Percentiles rank a stretch among this genome's conserved stretches.
These are phyloP conservation scores for Rhynchopsitta pachyrhyncha DNA, from an alignment of 2,113 vertebrate species.

Conservation along the genomic window DNA sequence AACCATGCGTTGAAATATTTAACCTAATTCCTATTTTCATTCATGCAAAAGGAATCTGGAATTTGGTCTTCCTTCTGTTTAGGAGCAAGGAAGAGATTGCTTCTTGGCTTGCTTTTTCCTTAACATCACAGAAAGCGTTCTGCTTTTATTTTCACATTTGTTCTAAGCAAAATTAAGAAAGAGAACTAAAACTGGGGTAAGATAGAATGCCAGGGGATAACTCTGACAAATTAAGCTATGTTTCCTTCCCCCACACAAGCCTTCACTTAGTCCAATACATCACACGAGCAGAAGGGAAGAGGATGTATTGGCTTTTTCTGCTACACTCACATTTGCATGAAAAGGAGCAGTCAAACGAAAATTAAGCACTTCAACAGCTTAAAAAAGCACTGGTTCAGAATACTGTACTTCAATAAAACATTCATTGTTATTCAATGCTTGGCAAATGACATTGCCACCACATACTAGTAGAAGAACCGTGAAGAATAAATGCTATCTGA, in stretches of 20 bases:
- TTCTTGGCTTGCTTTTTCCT: neutral
- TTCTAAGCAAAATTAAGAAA: neutral
- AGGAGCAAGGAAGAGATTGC: neutral
- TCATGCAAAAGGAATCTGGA: neutral
- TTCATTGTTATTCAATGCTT: slow-evolving; percentile 57
- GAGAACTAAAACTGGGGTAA: neutral
- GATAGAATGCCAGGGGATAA: neutral
- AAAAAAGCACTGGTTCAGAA: slow-evolving; percentile 42
- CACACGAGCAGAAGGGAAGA: neutral
- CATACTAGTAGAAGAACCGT: slow-evolving; percentile 17
- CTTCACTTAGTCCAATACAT: slow-evolving; percentile 14
- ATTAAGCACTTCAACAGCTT: slow-evolving; percentile 42
- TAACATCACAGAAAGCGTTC: neutral
- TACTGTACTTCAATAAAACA: slow-evolving; percentile 58
- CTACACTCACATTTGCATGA: slow-evolving; percentile 31
- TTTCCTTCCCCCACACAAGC: neutral
- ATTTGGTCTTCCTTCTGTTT: neutral
- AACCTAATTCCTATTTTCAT: neutral
- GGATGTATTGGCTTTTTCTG: slow-evolving; percentile 7
- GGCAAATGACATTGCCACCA: slow-evolving; percentile 36
- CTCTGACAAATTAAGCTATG: slow-evolving; percentile 7
- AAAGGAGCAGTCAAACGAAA: slow-evolving; percentile 44
- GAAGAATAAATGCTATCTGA: slow-evolving; percentile 41
- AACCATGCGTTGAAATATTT: neutral
- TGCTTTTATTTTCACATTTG: neutral